Base-by-base conservation (phyloP, 2,797 vertebrate genomes). In the Tenualosa thibaudeaui region DNA sequence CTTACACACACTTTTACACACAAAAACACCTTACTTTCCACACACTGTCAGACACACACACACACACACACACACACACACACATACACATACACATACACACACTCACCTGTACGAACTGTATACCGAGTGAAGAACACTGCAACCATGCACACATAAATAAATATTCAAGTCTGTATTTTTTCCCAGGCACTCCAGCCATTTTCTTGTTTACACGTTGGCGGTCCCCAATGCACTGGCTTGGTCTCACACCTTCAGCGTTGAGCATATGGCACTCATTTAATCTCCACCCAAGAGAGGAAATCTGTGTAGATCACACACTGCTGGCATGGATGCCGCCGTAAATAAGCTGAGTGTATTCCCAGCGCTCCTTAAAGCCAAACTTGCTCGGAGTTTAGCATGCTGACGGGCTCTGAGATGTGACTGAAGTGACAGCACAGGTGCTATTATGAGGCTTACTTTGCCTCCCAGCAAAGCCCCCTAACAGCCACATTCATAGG, bases 251-350 rank as follows among this genome's bases (percentile, higher is more conserved):
- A 81, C 68, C n/a, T 58, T 75, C 46, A 83, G 46, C 56, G 46
- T 46, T 68, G 46, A 51, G 26, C 31, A 62, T 87, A 71, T 86
- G 31, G 84, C 84, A 26, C 65, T 46, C 3, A 15, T 46, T 84
- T 87, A 87, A 81, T 84, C 43, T 83, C 26, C 82, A 82, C 50
- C 75, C 37, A 65, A 81, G 51, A 84, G 53, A 26, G 51, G 81
- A 75, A 17, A 26, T 50, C 19, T 58, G 82, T 65, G 75, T 19
- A 82, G 50, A 62, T 86, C 71, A 50, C 60, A 81, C 53, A 58
- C 71, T 78, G 71, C 71, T 78, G 71, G 71, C 71, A 43, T 37
- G 71, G 71, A 78, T 78, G 40, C 15, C 37, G 37, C 71, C 37
- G 71, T 78, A 78, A 78, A 78, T 78, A 78, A 46, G 71, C 71